Base-by-base conservation (phyloP, 2,797 vertebrate genomes). In the Danio tinwini region DNA sequence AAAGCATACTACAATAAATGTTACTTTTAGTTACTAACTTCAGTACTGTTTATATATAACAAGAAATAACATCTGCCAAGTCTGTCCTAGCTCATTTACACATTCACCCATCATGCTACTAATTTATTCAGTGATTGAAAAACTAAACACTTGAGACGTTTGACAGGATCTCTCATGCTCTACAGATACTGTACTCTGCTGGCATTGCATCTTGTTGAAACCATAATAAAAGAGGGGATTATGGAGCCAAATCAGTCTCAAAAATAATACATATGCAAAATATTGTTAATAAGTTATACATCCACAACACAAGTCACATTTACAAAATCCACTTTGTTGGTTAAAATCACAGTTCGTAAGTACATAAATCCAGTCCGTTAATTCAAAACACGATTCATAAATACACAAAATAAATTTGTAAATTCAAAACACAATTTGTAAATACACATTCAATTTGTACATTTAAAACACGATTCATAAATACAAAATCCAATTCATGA, bases 91-190 rank as follows among this genome's bases (percentile, higher is more conserved):
- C 49, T 82, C 61, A 78, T 82, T 82, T 74, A 63, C 83, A 86
- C 85, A 76, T 59, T 19, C 14, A 73, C 47, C 44, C 80, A 63
- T 53, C 45, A 29, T 42, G 69, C 17, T 52, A 47, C 56, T 80
- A 82, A 82, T 83, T 80, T 82, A 86, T 82, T 69, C 82, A 76
- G 80, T 65, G 77, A 81, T 76, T 79, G 56, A 58, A 59, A 29
- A 29, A 29, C 29, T 1, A 65, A 71, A 65, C 67, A 83, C 75
- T 55, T 69, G 10, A 69, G 50, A 47, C 14, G 7, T 65, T 74
- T 86, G 59, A 63, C 78, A 82, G 74, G 74, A 84, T 65, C 74
- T 73, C 65, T 29, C 29, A 29, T 76, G 58, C 78, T 40, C 50
- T 71, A 42, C 14, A 75, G 55, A 74, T 47, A 56, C 65, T 81